Conservation (phyloP, 2,797 vertebrate genomes). For the Ataeniobius toweri region DNA sequence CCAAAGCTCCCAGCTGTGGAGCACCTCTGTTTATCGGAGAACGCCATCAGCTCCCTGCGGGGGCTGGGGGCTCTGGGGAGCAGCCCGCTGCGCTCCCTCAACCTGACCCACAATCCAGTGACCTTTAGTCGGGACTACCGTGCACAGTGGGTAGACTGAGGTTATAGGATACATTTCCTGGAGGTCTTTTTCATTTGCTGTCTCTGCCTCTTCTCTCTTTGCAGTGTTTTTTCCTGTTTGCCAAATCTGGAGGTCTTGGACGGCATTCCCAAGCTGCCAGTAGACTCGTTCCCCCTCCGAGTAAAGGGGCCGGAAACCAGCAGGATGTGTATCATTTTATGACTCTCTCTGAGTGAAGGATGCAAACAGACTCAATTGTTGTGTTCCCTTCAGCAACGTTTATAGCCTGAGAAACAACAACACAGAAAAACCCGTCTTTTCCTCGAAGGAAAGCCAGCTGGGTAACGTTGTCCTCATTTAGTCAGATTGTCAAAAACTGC, state of each 20-base stretch:
- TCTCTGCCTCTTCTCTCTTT: conserved; percentile 9
- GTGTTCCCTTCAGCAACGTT: not conserved
- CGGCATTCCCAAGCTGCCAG: conserved; percentile 89
- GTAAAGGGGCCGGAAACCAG: conserved; percentile 69
- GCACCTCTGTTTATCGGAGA: conserved; percentile 91
- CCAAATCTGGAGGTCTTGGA: conserved; percentile 94
- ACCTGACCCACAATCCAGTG: conserved; percentile 89
- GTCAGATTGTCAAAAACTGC: conserved; percentile 16
- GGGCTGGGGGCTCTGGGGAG: conserved; percentile 83
- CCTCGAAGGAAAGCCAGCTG: conserved; percentile 9
- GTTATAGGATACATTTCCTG: not conserved
- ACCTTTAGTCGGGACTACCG: conserved; percentile 91
- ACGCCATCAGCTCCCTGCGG: conserved; percentile 84
- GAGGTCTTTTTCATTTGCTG: not conserved
- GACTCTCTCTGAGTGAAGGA: conserved; percentile 38
- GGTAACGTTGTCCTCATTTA: not conserved
- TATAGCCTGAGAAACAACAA: not conserved
- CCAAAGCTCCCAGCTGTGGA: conserved; percentile 91
- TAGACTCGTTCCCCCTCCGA: conserved; percentile 79
- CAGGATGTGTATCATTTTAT: conserved; percentile 87
- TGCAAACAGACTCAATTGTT: not conserved
- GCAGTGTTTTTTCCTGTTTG: conserved; percentile 92
- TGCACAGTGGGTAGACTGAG: conserved; percentile 77
- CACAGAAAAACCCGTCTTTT: not conserved
- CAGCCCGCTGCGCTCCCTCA: conserved; percentile 85